Conservation (phyloP, 2,113 vertebrate species). For the Uria lomvia region DNA sequence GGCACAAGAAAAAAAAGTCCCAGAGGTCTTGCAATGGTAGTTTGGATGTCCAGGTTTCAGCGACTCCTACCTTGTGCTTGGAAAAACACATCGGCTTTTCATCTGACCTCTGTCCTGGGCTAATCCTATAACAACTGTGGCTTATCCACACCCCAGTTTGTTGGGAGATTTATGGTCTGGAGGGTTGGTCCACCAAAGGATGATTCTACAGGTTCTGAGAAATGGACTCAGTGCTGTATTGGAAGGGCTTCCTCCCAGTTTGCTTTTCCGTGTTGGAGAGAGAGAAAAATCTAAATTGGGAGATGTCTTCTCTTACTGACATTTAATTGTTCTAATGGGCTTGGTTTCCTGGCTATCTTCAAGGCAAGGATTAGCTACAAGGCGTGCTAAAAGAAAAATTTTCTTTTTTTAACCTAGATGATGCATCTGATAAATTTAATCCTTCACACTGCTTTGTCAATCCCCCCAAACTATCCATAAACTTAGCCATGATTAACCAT, state of each 20-base stretch:
- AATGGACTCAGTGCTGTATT: fast-evolving
- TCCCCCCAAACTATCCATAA: background rate
- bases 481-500: background rate
- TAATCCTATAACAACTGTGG: background rate
- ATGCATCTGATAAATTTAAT: background rate
- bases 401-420: background rate
- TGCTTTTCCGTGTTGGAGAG: background rate
- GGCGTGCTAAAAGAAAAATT: background rate
- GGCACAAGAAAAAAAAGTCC: background rate
- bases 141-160: background rate
- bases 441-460: background rate
- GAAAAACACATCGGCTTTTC: background rate
- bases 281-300: background rate
- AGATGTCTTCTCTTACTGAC: background rate
- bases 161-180: background rate
- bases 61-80: background rate
- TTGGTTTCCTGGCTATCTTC: background rate
- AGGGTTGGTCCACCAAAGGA: background rate
- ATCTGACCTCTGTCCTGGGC: background rate
- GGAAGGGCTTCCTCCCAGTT: background rate
- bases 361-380: background rate
- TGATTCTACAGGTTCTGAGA: background rate
- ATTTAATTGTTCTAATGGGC: background rate
- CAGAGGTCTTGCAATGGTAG: background rate
- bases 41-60: background rate